Evolutionary conservation across 1,140 invertebrate species (phyloP), one percentile per base, ranked within the genome.

Genomic region (Globodera rostochiensis): DNA sequence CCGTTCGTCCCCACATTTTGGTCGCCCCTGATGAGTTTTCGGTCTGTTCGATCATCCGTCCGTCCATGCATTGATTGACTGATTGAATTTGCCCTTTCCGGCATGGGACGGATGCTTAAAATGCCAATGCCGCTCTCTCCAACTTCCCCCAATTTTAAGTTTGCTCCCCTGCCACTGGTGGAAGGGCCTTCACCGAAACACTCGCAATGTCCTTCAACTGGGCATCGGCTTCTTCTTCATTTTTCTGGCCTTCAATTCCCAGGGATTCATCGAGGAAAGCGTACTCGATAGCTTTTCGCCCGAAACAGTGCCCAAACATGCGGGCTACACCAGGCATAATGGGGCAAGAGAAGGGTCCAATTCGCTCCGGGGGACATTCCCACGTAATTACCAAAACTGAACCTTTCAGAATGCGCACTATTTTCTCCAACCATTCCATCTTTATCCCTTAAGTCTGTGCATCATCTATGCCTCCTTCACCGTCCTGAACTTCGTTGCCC

Each of bases 151-250:
- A 60, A 71, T 71, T 36, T 9, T 71, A 45, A 71, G 69, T n/a
- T 71, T 21, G 8, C 3, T 70, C 67, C n/a, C n/a, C 21, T 70
- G 69, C 25, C 69, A 64, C 57, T 64, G 57, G 11, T 19, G 25
- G 75, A 46, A 82, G 50, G 49, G 75, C 49, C 4, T 97, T 92
- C 98, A 98, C 74, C 46, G 25, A 15, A 74, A 87, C 8, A 87
- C 86, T 3, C 47, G 74, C 45, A 87, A 87, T 85, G 86, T 87
- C 15, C 9, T 84, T 45, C 86, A 87, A 73, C 49, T 87, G 21
- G 86, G 84, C 45, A 69, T 87, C 25, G 86, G 84, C 19, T 87
- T 87, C 76, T 86, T 87, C 50, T 81, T 87, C 19, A 81, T 87
- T 53, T 87, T 87, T 49, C 83, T 84, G 19, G 86, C 84, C 19